phyloP scores from a whole-genome alignment of 2,888 invertebrate genomes.

The Crocallis elinguaria region DNA sequence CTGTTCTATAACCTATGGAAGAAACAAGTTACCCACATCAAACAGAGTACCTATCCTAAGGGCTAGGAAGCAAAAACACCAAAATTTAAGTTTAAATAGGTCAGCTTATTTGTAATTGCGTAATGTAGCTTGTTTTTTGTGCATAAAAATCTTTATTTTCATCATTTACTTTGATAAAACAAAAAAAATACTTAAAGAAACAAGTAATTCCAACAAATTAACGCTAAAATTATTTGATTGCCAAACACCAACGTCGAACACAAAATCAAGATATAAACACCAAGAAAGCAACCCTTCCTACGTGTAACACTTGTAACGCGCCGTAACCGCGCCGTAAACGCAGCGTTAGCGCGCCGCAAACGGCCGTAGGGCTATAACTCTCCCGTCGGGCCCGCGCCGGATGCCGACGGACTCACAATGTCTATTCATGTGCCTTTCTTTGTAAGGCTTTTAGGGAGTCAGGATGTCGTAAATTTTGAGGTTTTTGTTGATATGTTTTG shows the following conservation, averaged over 20 bases:
- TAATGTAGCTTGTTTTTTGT: too few relatives aligned
- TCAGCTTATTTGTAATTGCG: too few relatives aligned
- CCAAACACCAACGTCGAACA: background rate
- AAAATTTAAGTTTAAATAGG: too few relatives aligned
- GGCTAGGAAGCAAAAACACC: too few relatives aligned
- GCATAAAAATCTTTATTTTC: too few relatives aligned
- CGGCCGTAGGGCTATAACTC: conserved; percentile 33
- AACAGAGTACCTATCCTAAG: too few relatives aligned
- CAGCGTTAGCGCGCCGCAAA: conserved; percentile 30
- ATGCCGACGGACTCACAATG: conserved; percentile 24
- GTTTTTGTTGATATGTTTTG: background rate
- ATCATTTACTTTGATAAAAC: too few relatives aligned
- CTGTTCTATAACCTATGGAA: too few relatives aligned
- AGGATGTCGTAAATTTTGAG: conserved; percentile 16
- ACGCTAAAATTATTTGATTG: background rate
- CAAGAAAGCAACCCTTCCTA: conserved; percentile 11
- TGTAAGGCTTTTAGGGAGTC: conserved; percentile 11
- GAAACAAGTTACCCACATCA: too few relatives aligned
- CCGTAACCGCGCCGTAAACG: conserved; percentile 30
- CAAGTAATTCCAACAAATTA: background rate
- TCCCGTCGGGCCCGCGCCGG: conserved; percentile 15
- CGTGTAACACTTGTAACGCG: conserved; percentile 17
- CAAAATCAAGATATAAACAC: conserved; percentile 17
- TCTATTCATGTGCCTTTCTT: background rate
- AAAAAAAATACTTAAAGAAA: background rate